These are phyloP conservation scores for Rafetus swinhoei DNA, from an alignment of 2,113 vertebrate genomes.

Conservation along the genomic window DNA sequence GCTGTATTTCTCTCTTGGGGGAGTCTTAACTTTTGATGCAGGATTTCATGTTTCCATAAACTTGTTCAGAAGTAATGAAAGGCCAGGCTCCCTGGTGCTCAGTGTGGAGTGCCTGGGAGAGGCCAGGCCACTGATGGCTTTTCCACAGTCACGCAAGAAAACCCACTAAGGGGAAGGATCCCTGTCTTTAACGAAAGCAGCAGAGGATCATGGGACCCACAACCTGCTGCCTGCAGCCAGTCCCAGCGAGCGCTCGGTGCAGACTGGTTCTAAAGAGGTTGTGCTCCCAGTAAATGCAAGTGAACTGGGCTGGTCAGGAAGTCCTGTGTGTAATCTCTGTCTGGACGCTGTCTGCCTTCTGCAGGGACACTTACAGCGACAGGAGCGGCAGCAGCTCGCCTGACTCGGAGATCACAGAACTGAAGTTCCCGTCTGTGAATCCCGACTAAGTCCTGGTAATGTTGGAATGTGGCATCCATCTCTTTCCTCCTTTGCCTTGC, in stretches of 20 bases:
- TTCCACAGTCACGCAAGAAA: neutral
- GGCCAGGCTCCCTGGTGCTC: neutral
- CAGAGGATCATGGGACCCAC: neutral
- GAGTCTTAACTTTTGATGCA: neutral
- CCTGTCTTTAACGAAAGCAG: neutral
- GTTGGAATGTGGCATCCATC: neutral
- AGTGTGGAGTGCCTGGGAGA: neutral
- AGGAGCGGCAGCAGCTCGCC: slow-evolving; percentile 92
- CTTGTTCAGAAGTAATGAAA: neutral
- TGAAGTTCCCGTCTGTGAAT: slow-evolving; percentile 85
- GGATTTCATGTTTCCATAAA: neutral
- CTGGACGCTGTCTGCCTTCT: neutral
- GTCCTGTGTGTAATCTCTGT: neutral
- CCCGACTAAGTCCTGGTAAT: slow-evolving; percentile 79
- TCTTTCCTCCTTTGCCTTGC: neutral
- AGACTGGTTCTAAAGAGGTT: fast-evolving
- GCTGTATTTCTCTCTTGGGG: neutral
- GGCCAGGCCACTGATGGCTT: neutral
- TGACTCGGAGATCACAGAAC: slow-evolving; percentile 90
- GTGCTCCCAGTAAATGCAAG: neutral
- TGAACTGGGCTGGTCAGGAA: neutral
- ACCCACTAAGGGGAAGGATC: neutral
- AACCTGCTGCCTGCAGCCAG: too few species aligned
- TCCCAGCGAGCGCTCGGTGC: neutral
- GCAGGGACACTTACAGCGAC: slow-evolving; percentile 94